Percentiles rank a stretch among this genome's conserved stretches.
Evolutionary conservation across 1,140 invertebrate species (phyloP).

Genomic region (Cephus cinctus): DNA sequence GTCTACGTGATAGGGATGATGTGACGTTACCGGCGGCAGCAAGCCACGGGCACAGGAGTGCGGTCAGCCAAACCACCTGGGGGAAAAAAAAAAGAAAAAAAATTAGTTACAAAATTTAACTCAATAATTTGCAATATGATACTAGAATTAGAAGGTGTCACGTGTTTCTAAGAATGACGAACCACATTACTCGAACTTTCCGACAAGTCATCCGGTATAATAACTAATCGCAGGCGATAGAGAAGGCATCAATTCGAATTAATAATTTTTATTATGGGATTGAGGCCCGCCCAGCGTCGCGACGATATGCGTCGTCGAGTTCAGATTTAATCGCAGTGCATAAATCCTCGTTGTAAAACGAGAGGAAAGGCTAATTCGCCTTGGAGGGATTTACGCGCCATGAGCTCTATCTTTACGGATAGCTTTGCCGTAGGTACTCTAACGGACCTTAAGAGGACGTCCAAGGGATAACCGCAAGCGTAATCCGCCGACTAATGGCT

Average conservation of each 20-base stretch:
- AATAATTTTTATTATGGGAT: conserved; percentile 18
- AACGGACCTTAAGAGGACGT: too few relatives aligned
- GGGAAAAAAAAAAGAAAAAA: conserved; percentile 1
- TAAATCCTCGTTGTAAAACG: conserved; percentile 10
- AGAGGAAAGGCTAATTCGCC: not conserved
- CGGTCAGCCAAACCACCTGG: conserved; percentile 57
- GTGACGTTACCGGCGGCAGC: conserved; percentile 52
- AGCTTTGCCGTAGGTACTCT: too few relatives aligned
- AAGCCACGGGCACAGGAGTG: conserved; percentile 51
- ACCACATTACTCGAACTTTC: too few relatives aligned
- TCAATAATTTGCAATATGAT: too few relatives aligned
- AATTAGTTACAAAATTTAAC: not conserved
- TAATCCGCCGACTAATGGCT: too few relatives aligned
- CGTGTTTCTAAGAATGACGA: too few relatives aligned
- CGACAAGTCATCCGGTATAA: too few relatives aligned
- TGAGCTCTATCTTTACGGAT: too few relatives aligned
- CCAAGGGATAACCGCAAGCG: too few relatives aligned
- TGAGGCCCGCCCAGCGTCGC: conserved; percentile 9
- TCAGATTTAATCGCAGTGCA: conserved; percentile 16
- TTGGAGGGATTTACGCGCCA: not conserved
- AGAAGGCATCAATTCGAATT: conserved; percentile 14
- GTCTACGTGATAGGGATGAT: conserved; percentile 39
- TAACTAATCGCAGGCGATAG: too few relatives aligned
- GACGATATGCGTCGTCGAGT: conserved; percentile 1
- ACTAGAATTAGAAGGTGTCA: too few relatives aligned